phyloP scores from a whole-genome alignment of 1,140 invertebrate species.

The Euura lappo region DNA sequence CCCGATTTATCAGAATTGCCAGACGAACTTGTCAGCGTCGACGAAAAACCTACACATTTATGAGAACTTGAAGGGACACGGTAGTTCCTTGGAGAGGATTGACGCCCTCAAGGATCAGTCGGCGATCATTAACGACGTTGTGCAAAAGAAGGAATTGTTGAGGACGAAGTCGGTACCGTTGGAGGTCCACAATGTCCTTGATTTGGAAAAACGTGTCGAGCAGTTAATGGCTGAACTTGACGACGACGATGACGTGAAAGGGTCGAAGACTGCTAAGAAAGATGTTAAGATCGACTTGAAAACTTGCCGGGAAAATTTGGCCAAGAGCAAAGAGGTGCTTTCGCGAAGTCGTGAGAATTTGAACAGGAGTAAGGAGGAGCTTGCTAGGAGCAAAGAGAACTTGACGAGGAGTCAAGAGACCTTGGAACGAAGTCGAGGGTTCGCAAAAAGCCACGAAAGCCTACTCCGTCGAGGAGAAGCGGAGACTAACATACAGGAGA shows the following conservation, averaged over 20 bases:
- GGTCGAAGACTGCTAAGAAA: constrained; percentile 15
- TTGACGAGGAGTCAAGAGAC: constrained; percentile 12
- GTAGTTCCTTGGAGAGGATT: constrained; percentile 9
- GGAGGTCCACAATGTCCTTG: constrained; percentile 24
- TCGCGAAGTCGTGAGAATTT: constrained; percentile 14
- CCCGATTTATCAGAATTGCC: background rate
- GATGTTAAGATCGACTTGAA: constrained; percentile 15
- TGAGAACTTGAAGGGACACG: constrained; percentile 35
- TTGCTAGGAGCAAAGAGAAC: constrained; percentile 23
- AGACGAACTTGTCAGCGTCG: background rate
- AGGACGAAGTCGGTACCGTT: constrained; percentile 20
- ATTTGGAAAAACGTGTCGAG: constrained; percentile 49
- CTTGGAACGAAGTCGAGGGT: constrained; percentile 27
- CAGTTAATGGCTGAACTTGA: constrained; percentile 50
- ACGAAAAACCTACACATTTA: constrained; percentile 33
- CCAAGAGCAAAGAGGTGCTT: background rate
- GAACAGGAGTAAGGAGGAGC: constrained; percentile 28
- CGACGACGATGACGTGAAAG: constrained; percentile 35
- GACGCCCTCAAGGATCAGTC: background rate
- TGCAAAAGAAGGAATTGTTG: constrained; percentile 13
- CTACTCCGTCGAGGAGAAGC: constrained; percentile 25
- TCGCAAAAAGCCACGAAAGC: constrained; percentile 41
- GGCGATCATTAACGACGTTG: constrained; percentile 9
- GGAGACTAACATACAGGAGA: constrained; percentile 43
- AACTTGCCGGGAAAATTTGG: constrained; percentile 1